These are phyloP conservation scores for Trilocha varians DNA, from an alignment of 2,888 invertebrate species.

Conservation along the genomic window DNA sequence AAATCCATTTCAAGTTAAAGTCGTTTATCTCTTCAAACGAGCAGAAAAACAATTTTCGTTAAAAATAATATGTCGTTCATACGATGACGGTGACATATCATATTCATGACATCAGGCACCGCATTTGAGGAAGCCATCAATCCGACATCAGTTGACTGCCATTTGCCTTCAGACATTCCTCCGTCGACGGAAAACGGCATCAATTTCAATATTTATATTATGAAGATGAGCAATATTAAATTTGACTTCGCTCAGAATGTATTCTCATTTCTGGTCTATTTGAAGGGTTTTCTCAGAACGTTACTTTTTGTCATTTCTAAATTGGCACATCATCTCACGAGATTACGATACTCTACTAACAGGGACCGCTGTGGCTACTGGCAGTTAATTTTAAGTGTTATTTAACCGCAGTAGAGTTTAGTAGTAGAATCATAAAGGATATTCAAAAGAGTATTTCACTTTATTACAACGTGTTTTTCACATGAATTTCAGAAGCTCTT, in stretches of 20 bases:
- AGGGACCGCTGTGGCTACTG: neutral
- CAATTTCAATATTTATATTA: constrained; percentile 10
- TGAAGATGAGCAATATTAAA: neutral
- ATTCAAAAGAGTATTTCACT: neutral
- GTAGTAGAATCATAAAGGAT: neutral
- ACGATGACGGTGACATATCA: neutral
- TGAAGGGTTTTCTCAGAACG: neutral
- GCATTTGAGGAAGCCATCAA: constrained; percentile 22
- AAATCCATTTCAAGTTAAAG: too few species aligned
- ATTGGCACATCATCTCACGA: too few species aligned
- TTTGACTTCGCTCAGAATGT: neutral
- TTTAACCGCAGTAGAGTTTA: neutral
- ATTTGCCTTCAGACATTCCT: constrained; percentile 11
- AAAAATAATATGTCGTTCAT: neutral
- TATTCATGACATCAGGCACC: constrained; percentile 16
- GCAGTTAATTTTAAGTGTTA: too few species aligned
- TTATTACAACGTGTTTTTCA: too few species aligned
- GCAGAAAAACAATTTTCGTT: neutral
- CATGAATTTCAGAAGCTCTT: too few species aligned
- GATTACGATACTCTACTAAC: too few species aligned
- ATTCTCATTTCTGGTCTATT: neutral
- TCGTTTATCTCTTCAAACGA: too few species aligned
- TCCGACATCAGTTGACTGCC: constrained; percentile 17
- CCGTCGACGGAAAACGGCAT: constrained; percentile 17
- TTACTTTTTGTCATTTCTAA: too few species aligned